These are phyloP conservation scores for Corvus moneduloides DNA, from an alignment of 2,113 vertebrate species.

Conservation along the genomic window DNA sequence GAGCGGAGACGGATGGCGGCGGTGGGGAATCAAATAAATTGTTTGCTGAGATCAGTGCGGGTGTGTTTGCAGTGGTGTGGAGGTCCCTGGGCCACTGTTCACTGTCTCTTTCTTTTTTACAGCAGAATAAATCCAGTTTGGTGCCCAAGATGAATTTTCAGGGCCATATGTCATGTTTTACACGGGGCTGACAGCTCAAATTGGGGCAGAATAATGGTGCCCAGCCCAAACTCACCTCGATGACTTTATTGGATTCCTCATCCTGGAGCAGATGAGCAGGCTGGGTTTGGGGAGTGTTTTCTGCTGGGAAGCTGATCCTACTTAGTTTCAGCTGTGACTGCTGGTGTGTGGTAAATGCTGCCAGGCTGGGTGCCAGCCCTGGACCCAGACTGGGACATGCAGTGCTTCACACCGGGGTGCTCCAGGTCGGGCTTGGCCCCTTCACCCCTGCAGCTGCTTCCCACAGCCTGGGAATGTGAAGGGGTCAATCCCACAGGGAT, in stretches of 20 bases:
- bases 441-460: no score
- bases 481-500: fast-evolving
- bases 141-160: conserved; percentile 30
- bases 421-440: no score
- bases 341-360: background rate
- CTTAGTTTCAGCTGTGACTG: background rate
- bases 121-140: conserved; percentile 59
- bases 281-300: background rate
- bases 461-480: background rate
- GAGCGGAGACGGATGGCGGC: conserved; percentile 35
- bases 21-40: background rate
- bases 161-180: conserved; percentile 49
- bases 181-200: conserved; percentile 39
- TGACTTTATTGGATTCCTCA: conserved; percentile 27
- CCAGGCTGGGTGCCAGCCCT: background rate
- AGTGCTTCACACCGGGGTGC: background rate
- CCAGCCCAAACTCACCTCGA: background rate
- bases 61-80: background rate
- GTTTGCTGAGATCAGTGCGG: conserved; percentile 14
- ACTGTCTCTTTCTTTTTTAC: conserved; percentile 33
- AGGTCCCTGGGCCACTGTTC: conserved; percentile 35
- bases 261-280: background rate
- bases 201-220: conserved; percentile 44
- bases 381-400: background rate
- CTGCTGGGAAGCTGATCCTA: background rate